Evolutionary conservation across 1,140 invertebrate species (phyloP), one percentile per base, ranked within the genome.

Genomic region (Chironomus tepperi): DNA sequence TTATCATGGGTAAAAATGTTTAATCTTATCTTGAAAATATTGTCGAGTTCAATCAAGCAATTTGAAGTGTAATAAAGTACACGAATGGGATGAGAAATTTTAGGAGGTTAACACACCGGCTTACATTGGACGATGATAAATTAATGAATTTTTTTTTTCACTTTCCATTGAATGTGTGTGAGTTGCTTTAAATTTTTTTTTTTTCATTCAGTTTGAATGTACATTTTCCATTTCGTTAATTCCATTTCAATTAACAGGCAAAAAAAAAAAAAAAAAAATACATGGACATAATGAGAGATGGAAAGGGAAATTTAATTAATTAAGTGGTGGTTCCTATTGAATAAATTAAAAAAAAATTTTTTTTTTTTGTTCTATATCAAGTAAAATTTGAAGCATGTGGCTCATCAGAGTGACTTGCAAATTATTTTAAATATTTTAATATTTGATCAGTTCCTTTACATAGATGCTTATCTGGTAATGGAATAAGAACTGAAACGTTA

Each of bases 11-110:
- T 57, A 57, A 70, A 70, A 70, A 70, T 70, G 65, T 70, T 70
- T 70, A 70, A 70, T 70, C 16, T 70, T 70, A 70, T 70, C 65
- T 70, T 70, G 16, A 70, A 70, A 57, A 70, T 19, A 21, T 70
- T 70, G 65, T 70, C 16, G 19, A 70, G 19, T 70, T 70, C 19
- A 70, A 70, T 70, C 65, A 70, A 70, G 7, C 65, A 70, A 57
- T 57, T 57, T 57, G 47, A 57, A 57, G 47, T 57, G 47, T 57
- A 57, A 57, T 57, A n/a, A 57, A 34, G 24, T 34, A n/a, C 47
- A 57, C 12, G 8, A 57, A n/a, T 57, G 47, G 24, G 24, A 34
- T 34, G 24, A 34, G 24, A 34, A 34, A 2, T 34, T 34, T 34
- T 5, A 34, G 24, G 24, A 34, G 24, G 24, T 34, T 34, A 34